Conservation (phyloP, 2,888 invertebrate species). For the Cephus sareptanus region DNA sequence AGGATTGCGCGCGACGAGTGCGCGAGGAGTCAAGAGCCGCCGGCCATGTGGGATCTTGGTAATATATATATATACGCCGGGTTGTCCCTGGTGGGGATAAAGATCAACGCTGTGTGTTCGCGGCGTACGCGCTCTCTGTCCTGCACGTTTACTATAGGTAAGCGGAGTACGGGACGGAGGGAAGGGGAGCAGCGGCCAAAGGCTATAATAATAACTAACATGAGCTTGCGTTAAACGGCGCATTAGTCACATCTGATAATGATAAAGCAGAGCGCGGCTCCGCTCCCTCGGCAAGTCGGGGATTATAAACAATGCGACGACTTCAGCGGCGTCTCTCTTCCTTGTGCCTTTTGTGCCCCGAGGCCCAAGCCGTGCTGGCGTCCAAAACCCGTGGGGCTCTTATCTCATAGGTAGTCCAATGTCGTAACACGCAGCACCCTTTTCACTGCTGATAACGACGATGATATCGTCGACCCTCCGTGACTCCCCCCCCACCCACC, state of each 20-base stretch:
- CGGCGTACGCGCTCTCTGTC: no score
- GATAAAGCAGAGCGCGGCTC: constrained; percentile 43
- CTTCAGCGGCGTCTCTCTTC: no score
- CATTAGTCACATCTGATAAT: constrained; percentile 59
- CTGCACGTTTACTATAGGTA: constrained; percentile 5
- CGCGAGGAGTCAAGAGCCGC: no score
- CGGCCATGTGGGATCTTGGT: constrained; percentile 36
- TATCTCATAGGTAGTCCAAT: no score
- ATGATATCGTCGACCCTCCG: constrained; percentile 51
- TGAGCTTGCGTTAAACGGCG: constrained; percentile 54
- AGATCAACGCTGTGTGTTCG: not conserved
- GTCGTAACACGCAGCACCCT: not conserved
- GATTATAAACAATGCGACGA: no score
- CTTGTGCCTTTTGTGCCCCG: no score
- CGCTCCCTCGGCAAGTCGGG: no score
- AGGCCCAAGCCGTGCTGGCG: no score
- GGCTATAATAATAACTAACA: constrained; percentile 56
- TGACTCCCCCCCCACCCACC: constrained; percentile 21
- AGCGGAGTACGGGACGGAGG: constrained; percentile 17
- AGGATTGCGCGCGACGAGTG: not conserved
- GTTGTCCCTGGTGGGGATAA: constrained; percentile 14
- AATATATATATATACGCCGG: constrained; percentile 24
- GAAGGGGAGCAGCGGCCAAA: constrained; percentile 41
- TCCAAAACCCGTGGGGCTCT: no score
- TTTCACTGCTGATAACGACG: constrained; percentile 48